phyloP scores from a whole-genome alignment of 2,888 invertebrate species.

The Blastobasis adustella region DNA sequence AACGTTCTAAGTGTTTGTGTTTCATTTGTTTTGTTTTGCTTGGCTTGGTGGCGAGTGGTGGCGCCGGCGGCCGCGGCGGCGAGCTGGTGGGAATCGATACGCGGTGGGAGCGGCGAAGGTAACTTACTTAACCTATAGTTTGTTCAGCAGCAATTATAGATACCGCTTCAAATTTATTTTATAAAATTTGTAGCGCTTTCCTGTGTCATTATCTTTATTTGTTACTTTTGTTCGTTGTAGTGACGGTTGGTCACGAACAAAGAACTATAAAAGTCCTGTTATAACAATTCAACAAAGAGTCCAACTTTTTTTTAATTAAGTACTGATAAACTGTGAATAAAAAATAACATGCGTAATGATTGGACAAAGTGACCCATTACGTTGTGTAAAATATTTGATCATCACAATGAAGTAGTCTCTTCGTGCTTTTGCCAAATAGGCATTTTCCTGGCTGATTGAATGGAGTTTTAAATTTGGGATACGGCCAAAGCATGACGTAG shows the following conservation, averaged over 20 bases:
- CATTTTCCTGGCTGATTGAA: background rate
- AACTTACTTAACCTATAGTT: conserved; percentile 33
- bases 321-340: too few relatives aligned
- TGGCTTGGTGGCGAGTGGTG: conserved; percentile 53
- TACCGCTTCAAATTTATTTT: background rate
- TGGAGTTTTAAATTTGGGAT: conserved; percentile 45
- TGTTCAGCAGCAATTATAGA: background rate
- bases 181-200: background rate
- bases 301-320: too few relatives aligned
- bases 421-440: too few relatives aligned
- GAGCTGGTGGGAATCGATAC: conserved; percentile 68
- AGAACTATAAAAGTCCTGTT: too few relatives aligned
- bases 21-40: conserved; percentile 61
- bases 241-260: too few relatives aligned
- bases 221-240: too few relatives aligned
- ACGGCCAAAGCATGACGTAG: conserved; percentile 55
- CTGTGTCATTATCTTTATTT: background rate
- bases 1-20: conserved; percentile 56
- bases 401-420: too few relatives aligned
- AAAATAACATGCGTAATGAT: too few relatives aligned
- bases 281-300: too few relatives aligned
- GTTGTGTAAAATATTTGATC: too few relatives aligned
- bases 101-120: conserved; percentile 68
- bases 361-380: too few relatives aligned
- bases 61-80: conserved; percentile 39